phyloP scores from a whole-genome alignment of 2,797 vertebrate genomes.

The Eremophila alpestris region DNA sequence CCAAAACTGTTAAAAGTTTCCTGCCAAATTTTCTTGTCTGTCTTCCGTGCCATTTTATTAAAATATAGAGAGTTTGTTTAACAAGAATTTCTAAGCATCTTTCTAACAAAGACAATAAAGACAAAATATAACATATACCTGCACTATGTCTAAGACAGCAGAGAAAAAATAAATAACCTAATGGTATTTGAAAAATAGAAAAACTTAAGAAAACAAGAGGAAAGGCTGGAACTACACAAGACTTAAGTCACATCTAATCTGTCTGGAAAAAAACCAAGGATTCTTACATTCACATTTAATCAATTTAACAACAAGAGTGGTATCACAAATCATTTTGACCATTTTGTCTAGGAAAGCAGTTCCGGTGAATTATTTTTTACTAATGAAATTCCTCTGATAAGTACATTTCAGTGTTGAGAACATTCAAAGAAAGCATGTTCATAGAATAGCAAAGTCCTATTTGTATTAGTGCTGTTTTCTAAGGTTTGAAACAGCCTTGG shows the following conservation, averaged over 20 bases:
- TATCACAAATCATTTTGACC: background rate
- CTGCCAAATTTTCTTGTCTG: background rate
- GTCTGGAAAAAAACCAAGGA: background rate
- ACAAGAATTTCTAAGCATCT: background rate
- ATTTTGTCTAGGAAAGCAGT: background rate
- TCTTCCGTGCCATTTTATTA: background rate
- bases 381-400: slow-evolving; percentile 38
- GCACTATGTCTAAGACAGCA: background rate
- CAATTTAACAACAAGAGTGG: background rate
- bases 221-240: background rate
- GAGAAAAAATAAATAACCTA: background rate
- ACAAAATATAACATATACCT: background rate
- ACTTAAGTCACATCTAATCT: background rate
- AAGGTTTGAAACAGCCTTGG: background rate
- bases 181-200: background rate
- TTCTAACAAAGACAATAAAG: background rate
- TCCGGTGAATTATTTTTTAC: slow-evolving; percentile 1
- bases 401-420: background rate
- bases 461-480: background rate
- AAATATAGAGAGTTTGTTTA: background rate
- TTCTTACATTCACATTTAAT: background rate
- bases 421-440: background rate
- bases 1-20: background rate
- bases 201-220: background rate
- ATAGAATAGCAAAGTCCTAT: background rate